These are phyloP conservation scores for Lampris incognitus DNA, from an alignment of 2,113 vertebrate genomes.

Conservation along the genomic window DNA sequence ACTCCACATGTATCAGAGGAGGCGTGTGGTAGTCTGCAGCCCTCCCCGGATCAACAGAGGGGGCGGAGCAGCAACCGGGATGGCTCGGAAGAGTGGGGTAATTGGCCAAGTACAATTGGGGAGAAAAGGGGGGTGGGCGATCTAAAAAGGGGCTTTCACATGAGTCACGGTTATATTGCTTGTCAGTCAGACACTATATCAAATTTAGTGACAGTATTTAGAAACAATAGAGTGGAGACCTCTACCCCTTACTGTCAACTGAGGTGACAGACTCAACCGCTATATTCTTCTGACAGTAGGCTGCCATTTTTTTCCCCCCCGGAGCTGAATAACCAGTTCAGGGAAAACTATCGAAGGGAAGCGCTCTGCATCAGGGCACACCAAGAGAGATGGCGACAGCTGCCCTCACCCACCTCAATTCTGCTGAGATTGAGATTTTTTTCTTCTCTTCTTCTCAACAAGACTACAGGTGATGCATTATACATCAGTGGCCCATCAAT, in stretches of 20 bases:
- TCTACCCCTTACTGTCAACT: background rate
- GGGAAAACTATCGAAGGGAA: background rate
- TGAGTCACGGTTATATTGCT: background rate
- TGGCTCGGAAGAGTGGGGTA: too few relatives aligned
- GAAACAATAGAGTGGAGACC: background rate
- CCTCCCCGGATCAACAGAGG: too few relatives aligned
- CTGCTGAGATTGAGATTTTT: slow-evolving; percentile 56
- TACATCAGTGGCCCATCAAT: slow-evolving; percentile 68
- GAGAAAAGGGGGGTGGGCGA: too few relatives aligned
- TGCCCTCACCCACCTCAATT: slow-evolving; percentile 27
- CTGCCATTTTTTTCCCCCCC: background rate
- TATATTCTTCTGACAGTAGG: background rate
- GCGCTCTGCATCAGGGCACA: slow-evolving; percentile 8
- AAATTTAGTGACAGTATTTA: background rate
- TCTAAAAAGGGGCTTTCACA: too few relatives aligned
- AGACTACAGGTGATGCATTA: slow-evolving; percentile 67
- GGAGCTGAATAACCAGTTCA: background rate
- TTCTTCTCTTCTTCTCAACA: slow-evolving; percentile 38
- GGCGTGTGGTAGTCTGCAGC: too few relatives aligned
- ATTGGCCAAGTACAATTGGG: too few relatives aligned
- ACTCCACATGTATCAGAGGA: too few relatives aligned
- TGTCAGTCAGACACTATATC: background rate
- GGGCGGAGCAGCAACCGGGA: too few relatives aligned
- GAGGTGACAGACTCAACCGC: slow-evolving; percentile 19
- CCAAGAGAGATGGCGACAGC: slow-evolving; percentile 21